These are phyloP conservation scores for Drosophila asahinai DNA, from an alignment of 1,140 invertebrate genomes.

Conservation along the genomic window DNA sequence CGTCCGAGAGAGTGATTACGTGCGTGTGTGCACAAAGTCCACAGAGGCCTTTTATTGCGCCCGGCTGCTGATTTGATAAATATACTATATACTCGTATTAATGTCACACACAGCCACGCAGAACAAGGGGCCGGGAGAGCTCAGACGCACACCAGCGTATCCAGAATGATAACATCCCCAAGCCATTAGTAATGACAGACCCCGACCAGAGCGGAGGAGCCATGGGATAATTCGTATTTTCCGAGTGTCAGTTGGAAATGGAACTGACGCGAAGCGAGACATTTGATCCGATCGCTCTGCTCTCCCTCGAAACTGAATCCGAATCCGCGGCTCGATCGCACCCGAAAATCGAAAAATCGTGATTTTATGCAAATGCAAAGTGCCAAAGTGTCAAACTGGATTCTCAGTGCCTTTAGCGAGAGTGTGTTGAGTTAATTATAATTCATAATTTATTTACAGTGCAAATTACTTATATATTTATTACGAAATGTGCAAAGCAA, in stretches of 20 bases:
- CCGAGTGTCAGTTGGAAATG: constrained; percentile 40
- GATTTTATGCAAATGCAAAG: constrained; percentile 67
- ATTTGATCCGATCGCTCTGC: constrained; percentile 26
- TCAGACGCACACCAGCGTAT: constrained; percentile 12
- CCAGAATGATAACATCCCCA: constrained; percentile 36
- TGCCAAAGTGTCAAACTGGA: constrained; percentile 56
- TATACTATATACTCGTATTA: constrained; percentile 24
- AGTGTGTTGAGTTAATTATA: constrained; percentile 42
- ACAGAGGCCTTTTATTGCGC: constrained; percentile 47
- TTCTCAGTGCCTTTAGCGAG: constrained; percentile 29
- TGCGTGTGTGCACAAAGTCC: constrained; percentile 70
- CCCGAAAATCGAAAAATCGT: constrained; percentile 56
- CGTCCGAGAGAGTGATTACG: constrained; percentile 50
- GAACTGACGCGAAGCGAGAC: constrained; percentile 40
- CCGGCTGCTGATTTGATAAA: constrained; percentile 64
- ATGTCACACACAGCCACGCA: constrained; percentile 23
- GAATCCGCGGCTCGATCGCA: constrained; percentile 1
- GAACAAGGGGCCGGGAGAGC: constrained; percentile 4
- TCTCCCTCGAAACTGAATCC: neutral
- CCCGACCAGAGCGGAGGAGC: constrained; percentile 7
- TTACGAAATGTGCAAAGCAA: constrained; percentile 49
- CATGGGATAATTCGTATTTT: constrained; percentile 40
- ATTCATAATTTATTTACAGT: constrained; percentile 61
- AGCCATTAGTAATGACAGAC: constrained; percentile 42
- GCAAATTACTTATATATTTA: constrained; percentile 62